Evolutionary conservation across 2,113 vertebrate genomes (phyloP), one percentile per base, ranked within the genome.

Genomic region (Oncorhynchus tshawytscha): DNA sequence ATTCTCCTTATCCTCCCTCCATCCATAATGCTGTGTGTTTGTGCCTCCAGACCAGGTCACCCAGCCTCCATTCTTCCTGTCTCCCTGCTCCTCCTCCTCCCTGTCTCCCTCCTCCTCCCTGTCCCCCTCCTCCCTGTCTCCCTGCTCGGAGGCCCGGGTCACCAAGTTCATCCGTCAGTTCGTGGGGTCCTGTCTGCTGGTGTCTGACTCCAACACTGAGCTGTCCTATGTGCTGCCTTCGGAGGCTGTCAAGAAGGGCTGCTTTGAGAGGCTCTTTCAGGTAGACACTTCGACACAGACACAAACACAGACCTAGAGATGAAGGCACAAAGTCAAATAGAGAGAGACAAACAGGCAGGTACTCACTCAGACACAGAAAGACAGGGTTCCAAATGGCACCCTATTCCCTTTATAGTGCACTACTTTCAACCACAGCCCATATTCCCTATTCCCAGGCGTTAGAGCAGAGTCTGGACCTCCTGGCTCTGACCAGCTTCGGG

Each of bases 191-290:
- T 96, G 96, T 72, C 91, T 97, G 62, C 93, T 99, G 78, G 93
- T 98, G 87, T 97, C 97, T 0, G 94, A 99, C 90, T 96, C 97
- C 22, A 98, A 97, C 94, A 99, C 97, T 0, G 97, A 99, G 84
- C 94, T 99, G 66, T 99, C 97, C 76, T 99, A 98, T 75, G 91
- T 97, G 77, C 94, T 99, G 77, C 97, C 97, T 45, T 96, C 96
- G 0, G 96, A 99, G 85, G 96, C 97, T 0, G 95, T 96, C 80
- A 96, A 95, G 91, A 98, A 98, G 76, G 97, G 97, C 77, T 96
- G 95, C 84, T 99, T 99, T 0, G 95, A 99, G 89, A 94, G 97
- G 74, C 95, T 99, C 48, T 99, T 99, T 84, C 97, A 98, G 96
- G 97, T 97, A 82, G 13, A 13, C 49, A 54, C 16, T 48, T 8